Evolutionary conservation across 2,113 vertebrate species (phyloP), one percentile per base, ranked within the genome.

Genomic region (Paralichthys olivaceus): DNA sequence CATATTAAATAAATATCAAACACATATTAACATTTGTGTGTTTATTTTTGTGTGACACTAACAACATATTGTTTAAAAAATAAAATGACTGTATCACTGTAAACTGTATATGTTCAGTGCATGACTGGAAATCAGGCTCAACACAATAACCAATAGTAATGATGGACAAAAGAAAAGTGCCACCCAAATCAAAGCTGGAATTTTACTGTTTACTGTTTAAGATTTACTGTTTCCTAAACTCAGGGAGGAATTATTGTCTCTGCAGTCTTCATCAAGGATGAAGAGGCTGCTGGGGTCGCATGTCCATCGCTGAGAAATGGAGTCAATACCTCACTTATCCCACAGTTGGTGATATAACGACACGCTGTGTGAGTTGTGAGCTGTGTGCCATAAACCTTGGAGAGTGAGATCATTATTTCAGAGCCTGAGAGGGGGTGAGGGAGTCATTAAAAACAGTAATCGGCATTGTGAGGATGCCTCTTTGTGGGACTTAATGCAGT

Each of bases 381-480:
- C 71, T 53, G 63, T 37, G 60, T 15, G 45, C 72, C 34, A 66
- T 69, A 58, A 62, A 76, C 23, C 83, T 71, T 13, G 1, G 47
- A 59, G 63, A 70, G 74, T 65, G 75, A 86, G 77, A 79, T 86
- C 86, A 82, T 89, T 83, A 85, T 78, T 85, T 87, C 79, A 53
- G 66, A 78, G 70, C 14, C 53, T 11, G 69, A 43, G 70, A 51
- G 51, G 63, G 65, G 81, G 77, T 54, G 71, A 58, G 80, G 53
- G 72, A 72, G 58, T 78, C 75, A 82, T 85, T 86, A 85, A 86
- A 78, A 79, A 28, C 80, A 59, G 55, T 61, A 61, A 77, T 79
- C 53, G 69, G 81, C 63, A 64, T 65, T 79, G 79, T 68, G 69
- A 83, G 64, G 81, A 84, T 32, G 73, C 70, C 65, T 63, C 69